Base-by-base conservation (phyloP, 2,888 invertebrate genomes). In the Dynastes maya region DNA sequence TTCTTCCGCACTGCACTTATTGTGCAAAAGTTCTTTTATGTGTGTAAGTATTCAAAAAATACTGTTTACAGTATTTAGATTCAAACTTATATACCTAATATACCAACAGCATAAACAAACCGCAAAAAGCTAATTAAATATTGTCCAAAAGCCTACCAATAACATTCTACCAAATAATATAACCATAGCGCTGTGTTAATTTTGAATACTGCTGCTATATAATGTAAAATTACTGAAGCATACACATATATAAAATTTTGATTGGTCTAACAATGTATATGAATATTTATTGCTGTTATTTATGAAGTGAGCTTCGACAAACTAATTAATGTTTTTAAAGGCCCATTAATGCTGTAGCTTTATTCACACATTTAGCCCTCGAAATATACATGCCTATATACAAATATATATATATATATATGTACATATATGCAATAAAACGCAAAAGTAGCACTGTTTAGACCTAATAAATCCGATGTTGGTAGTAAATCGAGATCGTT, bases 211-310 rank as follows among this genome's bases (percentile, higher is more conserved):
- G 2, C 32, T 49, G 67, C 45, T 49, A 2, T 40, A 22, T 45
- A 45, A 27, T 11, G 9, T 32, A 8, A 27, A 49, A 67, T 37
- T 58, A 40, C 11, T 11, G 32, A 61, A 71, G 29, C 70, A 53
- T 27, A 51, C 13, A 6, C 22, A 37, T 37, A 37, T 37, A 32
- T 72, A 58, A 58, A 72, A 61, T 22, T 37, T 72, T 72, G 58
- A 72, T 72, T 72, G 58, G 32, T 13, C 58, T 58, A 29, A 29
- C 70, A 13, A 27, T n/a, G 32, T 70, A 58, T 32, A 72, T 37
- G 37, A 58, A 72, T 72, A 72, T 72, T 72, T 72, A 72, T 58
- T 58, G 8, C 58, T 13, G 32, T 58, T 58, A 58, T 72, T 58
- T 72, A 72, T 22, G 58, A 58, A n/a, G 55, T 40, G 55, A 58